Base-by-base conservation (phyloP, 2,797 vertebrate species). In the Enteromius treurensis region DNA sequence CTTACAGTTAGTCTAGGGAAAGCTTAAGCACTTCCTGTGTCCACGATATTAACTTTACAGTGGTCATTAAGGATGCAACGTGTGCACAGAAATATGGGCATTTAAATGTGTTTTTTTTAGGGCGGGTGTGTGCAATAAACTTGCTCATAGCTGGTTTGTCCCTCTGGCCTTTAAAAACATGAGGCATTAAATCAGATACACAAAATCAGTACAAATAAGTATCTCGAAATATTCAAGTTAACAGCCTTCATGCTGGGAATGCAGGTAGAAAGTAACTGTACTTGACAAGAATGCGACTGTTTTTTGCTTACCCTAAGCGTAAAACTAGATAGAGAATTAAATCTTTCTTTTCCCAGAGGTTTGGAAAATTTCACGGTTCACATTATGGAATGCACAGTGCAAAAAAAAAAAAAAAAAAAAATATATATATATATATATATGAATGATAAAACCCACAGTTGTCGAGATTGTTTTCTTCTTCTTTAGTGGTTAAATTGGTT, bases 351-450 rank as follows among this genome's bases (percentile, higher is more conserved):
- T 90, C 92, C 92, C 91, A 91, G 92, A 94, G 90, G 88, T 93
- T 93, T 92, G 93, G 91, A 93, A 87, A 92, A 91, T 89, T 89
- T 91, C 90, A 92, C 88, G 88, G 91, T 95, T 95, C 95, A 95
- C 95, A 95, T 95, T 95, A 94, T 90, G 93, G 95, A 95, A 94
- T 94, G 92, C 93, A 95, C 94, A 95, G 95, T 95, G 94, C 94
- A 92, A 93, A 92, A 89, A 90, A 86, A 80, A 84, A 92, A 89
- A 90, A 83, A 87, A 86, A 42, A 2, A 37, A 5, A 37, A 0
- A 37, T 34, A 34, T 34, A 34, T 34, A 34, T 34, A 34, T 34
- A 34, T 34, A 37, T 6, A 37, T 37, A 37, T 37, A 37, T 37
- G 4, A 49, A 62, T 79, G 19, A 49, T 51, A 80, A 77, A 45